Percentiles rank a stretch among this genome's conserved stretches.
Conservation (phyloP, 2,113 vertebrate species). For the Dasypus novemcinctus region DNA sequence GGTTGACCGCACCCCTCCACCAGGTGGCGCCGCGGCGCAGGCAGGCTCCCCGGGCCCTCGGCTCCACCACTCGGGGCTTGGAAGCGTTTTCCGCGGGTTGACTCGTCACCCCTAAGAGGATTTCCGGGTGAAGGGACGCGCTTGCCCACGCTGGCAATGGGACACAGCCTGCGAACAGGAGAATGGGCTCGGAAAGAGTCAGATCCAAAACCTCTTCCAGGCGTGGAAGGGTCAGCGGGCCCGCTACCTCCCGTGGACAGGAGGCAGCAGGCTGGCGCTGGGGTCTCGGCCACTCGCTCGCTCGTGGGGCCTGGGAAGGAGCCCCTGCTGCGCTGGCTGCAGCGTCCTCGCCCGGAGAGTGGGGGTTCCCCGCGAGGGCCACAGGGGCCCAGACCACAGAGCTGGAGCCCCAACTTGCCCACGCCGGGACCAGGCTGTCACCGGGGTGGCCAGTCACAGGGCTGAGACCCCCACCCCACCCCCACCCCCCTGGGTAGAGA, state of each 20-base stretch:
- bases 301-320: neutral
- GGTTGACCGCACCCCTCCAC: slow-evolving; percentile 53
- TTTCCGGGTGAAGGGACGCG: neutral
- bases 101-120: neutral
- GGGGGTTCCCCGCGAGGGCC: neutral
- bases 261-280: neutral
- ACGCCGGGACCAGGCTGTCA: too few species aligned
- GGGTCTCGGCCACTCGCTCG: neutral
- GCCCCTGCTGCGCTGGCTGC: neutral
- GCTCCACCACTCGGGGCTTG: neutral
- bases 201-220: neutral
- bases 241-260: neutral
- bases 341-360: neutral
- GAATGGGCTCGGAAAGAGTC: neutral
- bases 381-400: neutral
- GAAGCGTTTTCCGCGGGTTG: neutral
- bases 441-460: too few species aligned
- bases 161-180: neutral
- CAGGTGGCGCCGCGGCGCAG: slow-evolving; percentile 73
- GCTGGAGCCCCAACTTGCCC: neutral
- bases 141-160: neutral
- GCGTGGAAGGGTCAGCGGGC: neutral
- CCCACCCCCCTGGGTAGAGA: too few species aligned
- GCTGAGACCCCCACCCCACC: too few species aligned
- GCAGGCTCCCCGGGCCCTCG: neutral